Evolutionary conservation across 2,797 vertebrate species (phyloP), one percentile per base, ranked within the genome.

Genomic region (Benthosema pterotum): DNA sequence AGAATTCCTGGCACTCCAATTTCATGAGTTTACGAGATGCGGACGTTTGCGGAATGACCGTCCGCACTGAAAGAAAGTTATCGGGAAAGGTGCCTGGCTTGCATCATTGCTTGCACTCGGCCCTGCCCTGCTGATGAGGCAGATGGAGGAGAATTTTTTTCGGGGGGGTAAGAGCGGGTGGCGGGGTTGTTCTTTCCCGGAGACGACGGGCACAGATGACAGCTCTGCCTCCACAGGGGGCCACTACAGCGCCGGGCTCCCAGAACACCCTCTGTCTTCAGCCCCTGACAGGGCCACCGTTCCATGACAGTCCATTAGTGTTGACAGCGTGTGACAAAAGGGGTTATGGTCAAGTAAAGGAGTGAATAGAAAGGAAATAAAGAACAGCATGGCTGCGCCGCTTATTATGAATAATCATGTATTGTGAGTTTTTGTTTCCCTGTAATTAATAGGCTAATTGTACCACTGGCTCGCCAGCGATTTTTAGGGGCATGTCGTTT

Each of bases 61-160:
- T n/a, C n/a, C 11, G 32, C 8, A 8, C 32, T 38, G 7, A 8
- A 38, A 8, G 8, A 38, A 83, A 84, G 67, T 68, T n/a, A n/a
- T n/a, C n/a, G n/a, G 63, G 43, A 65, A 50, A 73, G 59, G 79
- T 60, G 69, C 77, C 74, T 79, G 71, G 82, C 74, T 79, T 69
- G 82, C 46, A 64, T 74, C 85, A 63, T 70, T 49, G 73, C 83
- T 87, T 80, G 88, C 72, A 73, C 80, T 87, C 64, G 14, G 55
- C 69, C 71, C 77, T 83, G 71, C 65, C 78, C 83, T 52, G 65
- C 85, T 84, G 83, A 80, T 88, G 60, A 1, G 73, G 84, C 89
- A 90, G 87, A 90, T 91, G 83, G 88, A 88, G 75, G 55, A 76
- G 82, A 77, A n/a, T n/a, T n/a, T 83, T 86, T 84, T 79, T 65